phyloP scores from a whole-genome alignment of 2,113 vertebrate genomes.

The Narcine bancroftii region DNA sequence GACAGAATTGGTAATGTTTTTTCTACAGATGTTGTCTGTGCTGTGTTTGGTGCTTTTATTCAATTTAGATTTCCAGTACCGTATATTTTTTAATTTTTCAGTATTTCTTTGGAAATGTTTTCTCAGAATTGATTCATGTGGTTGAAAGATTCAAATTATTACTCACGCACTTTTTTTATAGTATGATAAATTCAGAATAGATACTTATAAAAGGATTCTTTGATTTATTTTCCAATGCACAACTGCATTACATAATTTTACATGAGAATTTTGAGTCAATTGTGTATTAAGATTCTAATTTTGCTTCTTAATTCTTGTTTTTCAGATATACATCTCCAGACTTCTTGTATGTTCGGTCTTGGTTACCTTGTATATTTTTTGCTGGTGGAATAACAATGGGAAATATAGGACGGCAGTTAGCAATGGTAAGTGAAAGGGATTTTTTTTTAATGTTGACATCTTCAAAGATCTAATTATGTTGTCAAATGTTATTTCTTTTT shows the following conservation, averaged over 20 bases:
- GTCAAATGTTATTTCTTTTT: no score
- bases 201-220: neutral
- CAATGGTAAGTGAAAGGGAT: conserved; percentile 67
- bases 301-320: conserved; percentile 38
- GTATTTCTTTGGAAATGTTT: neutral
- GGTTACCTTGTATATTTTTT: conserved; percentile 96
- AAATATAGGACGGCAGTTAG: conserved; percentile 88
- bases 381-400: conserved; percentile 95
- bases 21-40: no score
- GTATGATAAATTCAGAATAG: neutral
- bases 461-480: neutral
- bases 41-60: no score
- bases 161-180: neutral
- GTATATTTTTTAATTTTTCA: no score
- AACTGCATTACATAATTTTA: neutral
- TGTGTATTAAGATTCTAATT: neutral
- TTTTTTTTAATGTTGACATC: neutral
- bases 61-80: no score
- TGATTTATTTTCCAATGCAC: neutral
- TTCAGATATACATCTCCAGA: conserved; percentile 86
- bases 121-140: neutral
- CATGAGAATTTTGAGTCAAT: neutral
- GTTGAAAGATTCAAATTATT: neutral
- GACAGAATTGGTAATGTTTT: no score
- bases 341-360: conserved; percentile 91